Percentiles rank a stretch among this genome's conserved stretches.
phyloP scores from a whole-genome alignment of 2,888 invertebrate genomes.

The Lochmaea capreae region DNA sequence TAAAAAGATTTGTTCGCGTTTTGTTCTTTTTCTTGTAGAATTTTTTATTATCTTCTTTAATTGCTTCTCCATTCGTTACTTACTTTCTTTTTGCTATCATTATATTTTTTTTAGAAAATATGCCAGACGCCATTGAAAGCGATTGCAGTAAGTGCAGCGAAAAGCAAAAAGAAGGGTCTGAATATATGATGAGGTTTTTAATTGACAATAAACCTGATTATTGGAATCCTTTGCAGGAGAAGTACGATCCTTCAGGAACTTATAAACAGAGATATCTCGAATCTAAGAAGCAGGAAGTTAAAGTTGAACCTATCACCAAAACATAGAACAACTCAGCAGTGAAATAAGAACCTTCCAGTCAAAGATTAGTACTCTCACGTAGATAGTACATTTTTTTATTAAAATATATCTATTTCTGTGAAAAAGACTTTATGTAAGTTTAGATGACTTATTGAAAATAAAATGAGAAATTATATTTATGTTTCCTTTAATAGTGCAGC shows the following conservation, averaged over 20 bases:
- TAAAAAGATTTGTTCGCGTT: no score
- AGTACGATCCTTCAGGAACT: slow-evolving; percentile 70
- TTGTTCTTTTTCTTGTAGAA: no score
- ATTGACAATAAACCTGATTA: slow-evolving; percentile 68
- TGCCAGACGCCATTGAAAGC: slow-evolving; percentile 78
- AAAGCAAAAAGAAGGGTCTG: slow-evolving; percentile 74
- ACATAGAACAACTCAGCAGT: slow-evolving; percentile 7
- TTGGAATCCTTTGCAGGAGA: slow-evolving; percentile 61
- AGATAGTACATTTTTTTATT: neutral
- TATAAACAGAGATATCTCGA: slow-evolving; percentile 72
- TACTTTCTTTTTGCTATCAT: no score
- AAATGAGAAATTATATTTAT: neutral
- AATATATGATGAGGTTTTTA: slow-evolving; percentile 73
- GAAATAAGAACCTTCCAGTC: neutral
- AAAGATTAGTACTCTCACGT: neutral
- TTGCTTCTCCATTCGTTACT: no score
- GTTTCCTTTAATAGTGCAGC: no score
- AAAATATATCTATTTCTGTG: neutral
- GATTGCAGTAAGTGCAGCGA: slow-evolving; percentile 77
- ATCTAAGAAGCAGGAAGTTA: slow-evolving; percentile 60
- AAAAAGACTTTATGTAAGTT: neutral
- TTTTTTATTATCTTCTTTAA: no score
- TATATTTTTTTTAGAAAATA: slow-evolving; percentile 71
- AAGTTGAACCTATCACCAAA: slow-evolving; percentile 45
- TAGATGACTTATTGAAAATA: neutral